phyloP scores from a whole-genome alignment of 2,797 vertebrate genomes.

The Lutjanus campechanus region DNA sequence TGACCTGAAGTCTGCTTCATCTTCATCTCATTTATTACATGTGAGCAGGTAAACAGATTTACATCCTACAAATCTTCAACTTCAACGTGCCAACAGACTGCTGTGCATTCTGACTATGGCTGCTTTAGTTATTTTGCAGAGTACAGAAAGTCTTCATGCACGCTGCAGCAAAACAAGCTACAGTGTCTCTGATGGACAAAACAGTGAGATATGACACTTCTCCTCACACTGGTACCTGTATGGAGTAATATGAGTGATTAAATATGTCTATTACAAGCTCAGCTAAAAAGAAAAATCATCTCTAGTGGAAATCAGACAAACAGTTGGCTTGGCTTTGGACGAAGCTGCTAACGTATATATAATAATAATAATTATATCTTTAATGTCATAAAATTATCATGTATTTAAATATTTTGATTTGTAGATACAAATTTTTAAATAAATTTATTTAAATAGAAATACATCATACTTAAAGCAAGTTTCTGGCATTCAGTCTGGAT shows the following conservation, averaged over 20 bases:
- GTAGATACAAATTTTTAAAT: neutral
- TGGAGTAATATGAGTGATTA: neutral
- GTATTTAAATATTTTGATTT: neutral
- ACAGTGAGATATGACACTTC: no score
- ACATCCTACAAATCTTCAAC: neutral
- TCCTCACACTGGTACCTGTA: neutral
- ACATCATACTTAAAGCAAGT: neutral
- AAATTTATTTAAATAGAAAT: neutral
- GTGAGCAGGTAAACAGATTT: neutral
- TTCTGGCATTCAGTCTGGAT: neutral
- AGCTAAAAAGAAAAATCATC: neutral
- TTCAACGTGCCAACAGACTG: neutral
- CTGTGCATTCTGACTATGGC: neutral
- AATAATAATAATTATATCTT: neutral
- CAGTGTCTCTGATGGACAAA: neutral
- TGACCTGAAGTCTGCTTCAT: neutral
- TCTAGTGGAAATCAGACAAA: neutral
- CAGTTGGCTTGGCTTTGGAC: neutral
- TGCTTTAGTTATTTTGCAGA: neutral
- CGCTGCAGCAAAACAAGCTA: neutral
- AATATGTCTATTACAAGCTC: neutral
- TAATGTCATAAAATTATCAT: neutral
- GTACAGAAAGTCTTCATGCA: neutral
- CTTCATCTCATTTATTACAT: slow-evolving; percentile 22
- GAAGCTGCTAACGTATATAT: neutral